phyloP scores from a whole-genome alignment of 2,113 vertebrate species.

The Helogale parvula region DNA sequence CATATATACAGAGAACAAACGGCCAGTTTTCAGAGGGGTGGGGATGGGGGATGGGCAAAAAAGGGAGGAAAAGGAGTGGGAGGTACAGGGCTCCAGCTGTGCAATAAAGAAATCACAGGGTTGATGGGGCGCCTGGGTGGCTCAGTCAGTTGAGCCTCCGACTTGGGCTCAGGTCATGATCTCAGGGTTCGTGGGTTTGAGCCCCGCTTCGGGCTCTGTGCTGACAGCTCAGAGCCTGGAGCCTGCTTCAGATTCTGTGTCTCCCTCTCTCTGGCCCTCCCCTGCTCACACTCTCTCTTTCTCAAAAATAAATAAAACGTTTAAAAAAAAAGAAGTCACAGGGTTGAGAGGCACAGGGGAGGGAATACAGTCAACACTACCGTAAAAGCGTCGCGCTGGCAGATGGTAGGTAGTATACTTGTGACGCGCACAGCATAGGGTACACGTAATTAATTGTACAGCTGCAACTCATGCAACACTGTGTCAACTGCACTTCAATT shows the following conservation, averaged over 20 bases:
- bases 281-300: too few relatives aligned
- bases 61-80: background rate
- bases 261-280: too few relatives aligned
- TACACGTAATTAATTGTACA: too few relatives aligned
- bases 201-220: too few relatives aligned
- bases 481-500: background rate
- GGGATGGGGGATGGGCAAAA: background rate
- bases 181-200: too few relatives aligned
- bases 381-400: accelerated
- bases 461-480: background rate
- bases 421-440: background rate
- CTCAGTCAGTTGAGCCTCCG: too few relatives aligned
- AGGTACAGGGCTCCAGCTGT: background rate
- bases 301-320: too few relatives aligned
- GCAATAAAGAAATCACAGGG: background rate
- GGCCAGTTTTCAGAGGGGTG: background rate
- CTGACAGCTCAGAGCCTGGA: too few relatives aligned
- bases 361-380: background rate
- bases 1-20: background rate
- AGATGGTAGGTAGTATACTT: accelerated
- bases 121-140: too few relatives aligned
- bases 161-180: too few relatives aligned
- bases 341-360: background rate
- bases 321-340: too few relatives aligned
- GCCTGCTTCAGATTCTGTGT: too few relatives aligned